phyloP scores from a whole-genome alignment of 1,140 invertebrate species.

The Achroia grisella region DNA sequence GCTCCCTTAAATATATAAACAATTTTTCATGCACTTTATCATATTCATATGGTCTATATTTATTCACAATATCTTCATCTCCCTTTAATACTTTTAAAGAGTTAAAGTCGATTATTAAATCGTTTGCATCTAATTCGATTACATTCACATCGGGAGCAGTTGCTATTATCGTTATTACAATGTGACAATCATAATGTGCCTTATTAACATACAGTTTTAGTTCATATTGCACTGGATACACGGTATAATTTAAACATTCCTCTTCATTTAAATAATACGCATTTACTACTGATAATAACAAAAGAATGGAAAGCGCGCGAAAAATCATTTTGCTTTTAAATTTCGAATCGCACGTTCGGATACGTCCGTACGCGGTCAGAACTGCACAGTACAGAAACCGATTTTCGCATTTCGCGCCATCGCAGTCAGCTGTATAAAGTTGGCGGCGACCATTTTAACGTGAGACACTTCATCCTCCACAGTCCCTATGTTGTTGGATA shows the following conservation, averaged over 20 bases:
- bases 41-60: constrained; percentile 41
- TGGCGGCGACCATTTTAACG: constrained; percentile 6
- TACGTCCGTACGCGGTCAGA: constrained; percentile 24
- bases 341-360: constrained; percentile 3
- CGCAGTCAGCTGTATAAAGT: not conserved
- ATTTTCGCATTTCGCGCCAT: constrained; percentile 16
- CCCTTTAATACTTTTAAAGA: constrained; percentile 40
- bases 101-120: constrained; percentile 38
- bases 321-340: constrained; percentile 28
- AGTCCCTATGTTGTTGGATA: no score
- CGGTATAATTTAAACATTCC: constrained; percentile 63
- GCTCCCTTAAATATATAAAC: constrained; percentile 45
- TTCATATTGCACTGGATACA: constrained; percentile 64
- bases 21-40: constrained; percentile 42
- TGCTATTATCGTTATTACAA: constrained; percentile 50
- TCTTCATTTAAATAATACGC: constrained; percentile 43
- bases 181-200: constrained; percentile 48
- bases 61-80: constrained; percentile 37
- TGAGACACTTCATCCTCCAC: constrained; percentile 9
- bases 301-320: constrained; percentile 23
- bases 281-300: constrained; percentile 20
- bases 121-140: constrained; percentile 52
- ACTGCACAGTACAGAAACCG: constrained; percentile 6
- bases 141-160: constrained; percentile 47
- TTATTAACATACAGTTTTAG: constrained; percentile 23